phyloP scores from a whole-genome alignment of 2,797 vertebrate species.

The Thaleichthys pacificus region DNA sequence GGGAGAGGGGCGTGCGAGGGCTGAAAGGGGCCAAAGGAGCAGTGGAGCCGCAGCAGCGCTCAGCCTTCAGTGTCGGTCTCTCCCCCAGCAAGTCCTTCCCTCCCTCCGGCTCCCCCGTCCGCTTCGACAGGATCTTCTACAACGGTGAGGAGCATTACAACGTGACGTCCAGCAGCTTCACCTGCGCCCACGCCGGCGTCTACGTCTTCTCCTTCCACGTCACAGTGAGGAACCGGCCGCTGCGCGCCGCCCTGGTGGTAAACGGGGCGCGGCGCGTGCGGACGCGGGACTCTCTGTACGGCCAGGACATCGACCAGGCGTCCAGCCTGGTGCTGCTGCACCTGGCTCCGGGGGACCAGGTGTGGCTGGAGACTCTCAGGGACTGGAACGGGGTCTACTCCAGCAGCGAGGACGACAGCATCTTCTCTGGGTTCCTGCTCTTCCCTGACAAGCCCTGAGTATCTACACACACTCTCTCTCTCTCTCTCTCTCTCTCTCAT shows the following conservation, averaged over 20 bases:
- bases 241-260: slow-evolving; percentile 85
- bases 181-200: slow-evolving; percentile 83
- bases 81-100: slow-evolving; percentile 89
- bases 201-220: slow-evolving; percentile 95
- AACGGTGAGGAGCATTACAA: slow-evolving; percentile 88
- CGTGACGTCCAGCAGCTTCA: slow-evolving; percentile 83
- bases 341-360: slow-evolving; percentile 84
- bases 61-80: slow-evolving; percentile 90
- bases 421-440: slow-evolving; percentile 94
- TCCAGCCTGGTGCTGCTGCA: slow-evolving; percentile 87
- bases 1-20: slow-evolving; percentile 81
- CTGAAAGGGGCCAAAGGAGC: slow-evolving; percentile 85
- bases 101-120: slow-evolving; percentile 83
- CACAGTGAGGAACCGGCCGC: slow-evolving; percentile 88
- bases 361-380: slow-evolving; percentile 93
- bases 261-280: slow-evolving; percentile 81
- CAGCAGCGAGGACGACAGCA: slow-evolving; percentile 92
- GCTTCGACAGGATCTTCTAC: slow-evolving; percentile 91
- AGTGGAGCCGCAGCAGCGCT: slow-evolving; percentile 56
- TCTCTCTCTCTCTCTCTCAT: neutral
- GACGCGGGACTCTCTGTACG: slow-evolving; percentile 87
- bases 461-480: neutral
- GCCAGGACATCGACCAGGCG: slow-evolving; percentile 94
- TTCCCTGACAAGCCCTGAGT: slow-evolving; percentile 72
- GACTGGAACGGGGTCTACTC: slow-evolving; percentile 95